Conservation (phyloP, 2,888 invertebrate genomes). For the Helobdella robusta region DNA sequence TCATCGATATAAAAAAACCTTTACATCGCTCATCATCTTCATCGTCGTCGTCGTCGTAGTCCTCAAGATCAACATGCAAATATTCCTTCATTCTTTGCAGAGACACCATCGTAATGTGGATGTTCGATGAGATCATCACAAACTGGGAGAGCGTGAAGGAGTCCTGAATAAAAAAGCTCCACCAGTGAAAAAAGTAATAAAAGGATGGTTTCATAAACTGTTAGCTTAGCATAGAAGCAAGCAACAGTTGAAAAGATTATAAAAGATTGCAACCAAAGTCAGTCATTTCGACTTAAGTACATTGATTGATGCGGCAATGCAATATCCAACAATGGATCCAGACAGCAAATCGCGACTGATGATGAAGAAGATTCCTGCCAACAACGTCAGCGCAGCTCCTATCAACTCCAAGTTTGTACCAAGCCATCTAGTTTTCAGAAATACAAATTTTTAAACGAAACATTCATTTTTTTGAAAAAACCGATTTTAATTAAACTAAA, state of each 20-base stretch:
- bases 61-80: conserved; percentile 56
- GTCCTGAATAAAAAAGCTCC: too few species aligned
- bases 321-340: conserved; percentile 59
- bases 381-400: conserved; percentile 87
- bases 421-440: conserved; percentile 79
- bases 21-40: not conserved
- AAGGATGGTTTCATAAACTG: too few species aligned
- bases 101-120: conserved; percentile 92
- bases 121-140: conserved; percentile 86
- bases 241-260: too few species aligned
- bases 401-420: conserved; percentile 89
- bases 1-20: not conserved
- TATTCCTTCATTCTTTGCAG: conserved; percentile 94
- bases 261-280: too few species aligned
- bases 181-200: too few species aligned
- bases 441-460: too few species aligned
- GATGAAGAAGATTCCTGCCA: conserved; percentile 84
- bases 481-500: too few species aligned
- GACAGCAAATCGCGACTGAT: conserved; percentile 58
- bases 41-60: too few species aligned
- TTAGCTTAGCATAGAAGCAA: too few species aligned
- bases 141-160: conserved; percentile 85
- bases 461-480: too few species aligned
- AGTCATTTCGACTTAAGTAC: too few species aligned
- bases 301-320: conserved; percentile 52